phyloP scores from a whole-genome alignment of 2,888 invertebrate genomes.

The Cephus rjabovi region DNA sequence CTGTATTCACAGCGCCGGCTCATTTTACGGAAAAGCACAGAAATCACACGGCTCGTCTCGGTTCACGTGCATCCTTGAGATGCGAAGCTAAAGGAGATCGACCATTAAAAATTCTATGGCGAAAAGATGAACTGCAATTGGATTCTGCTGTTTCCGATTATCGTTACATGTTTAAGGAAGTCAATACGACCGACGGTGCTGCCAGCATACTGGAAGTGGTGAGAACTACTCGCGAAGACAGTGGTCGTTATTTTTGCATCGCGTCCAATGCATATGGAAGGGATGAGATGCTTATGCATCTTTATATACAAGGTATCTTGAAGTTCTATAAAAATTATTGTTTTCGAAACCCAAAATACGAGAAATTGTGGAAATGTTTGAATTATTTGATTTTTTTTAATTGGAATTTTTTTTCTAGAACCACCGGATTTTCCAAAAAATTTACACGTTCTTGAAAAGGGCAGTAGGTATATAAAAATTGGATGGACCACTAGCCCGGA shows the following conservation, averaged over 20 bases:
- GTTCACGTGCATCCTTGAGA: constrained; percentile 71
- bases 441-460: constrained; percentile 85
- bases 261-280: constrained; percentile 91
- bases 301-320: constrained; percentile 84
- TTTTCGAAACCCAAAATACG: not conserved
- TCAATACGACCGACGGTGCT: constrained; percentile 67
- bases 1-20: constrained; percentile 76
- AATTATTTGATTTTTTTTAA: not conserved
- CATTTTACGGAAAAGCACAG: constrained; percentile 81
- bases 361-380: not conserved
- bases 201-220: constrained; percentile 88
- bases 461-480: constrained; percentile 85
- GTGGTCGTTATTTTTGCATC: constrained; percentile 88
- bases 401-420: constrained; percentile 66
- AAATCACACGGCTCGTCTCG: constrained; percentile 61
- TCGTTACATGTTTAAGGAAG: constrained; percentile 59
- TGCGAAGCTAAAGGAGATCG: constrained; percentile 91
- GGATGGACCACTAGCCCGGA: constrained; percentile 92
- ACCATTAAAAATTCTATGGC: constrained; percentile 88
- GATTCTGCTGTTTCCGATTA: constrained; percentile 61
- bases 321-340: not conserved
- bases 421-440: constrained; percentile 91
- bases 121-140: constrained; percentile 72
- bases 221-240: constrained; percentile 88
- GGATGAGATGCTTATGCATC: constrained; percentile 90